Evolutionary conservation across 2,888 invertebrate species (phyloP).

Genomic region (Drosophila incognita): DNA sequence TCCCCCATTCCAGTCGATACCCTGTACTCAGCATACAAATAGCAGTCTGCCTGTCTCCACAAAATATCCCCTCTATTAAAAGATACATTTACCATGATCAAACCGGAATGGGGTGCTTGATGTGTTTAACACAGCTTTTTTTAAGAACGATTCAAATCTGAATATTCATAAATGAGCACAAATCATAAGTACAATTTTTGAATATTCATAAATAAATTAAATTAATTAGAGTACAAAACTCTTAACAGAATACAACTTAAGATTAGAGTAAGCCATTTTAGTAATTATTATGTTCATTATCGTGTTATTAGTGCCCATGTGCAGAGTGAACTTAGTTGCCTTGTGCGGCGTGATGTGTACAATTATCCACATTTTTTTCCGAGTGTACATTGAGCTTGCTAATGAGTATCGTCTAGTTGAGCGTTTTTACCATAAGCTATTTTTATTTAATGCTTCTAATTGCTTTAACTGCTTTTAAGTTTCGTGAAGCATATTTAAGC

Average conservation of each 20-base stretch:
- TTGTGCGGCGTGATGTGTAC: background rate
- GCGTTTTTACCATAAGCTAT: background rate
- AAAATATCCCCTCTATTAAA: background rate
- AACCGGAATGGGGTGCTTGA: background rate
- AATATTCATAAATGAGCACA: background rate
- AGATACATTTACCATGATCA: background rate
- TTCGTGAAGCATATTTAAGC: constrained; percentile 72
- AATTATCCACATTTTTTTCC: background rate
- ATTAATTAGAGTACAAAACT: background rate
- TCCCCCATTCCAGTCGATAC: background rate
- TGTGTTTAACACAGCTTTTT: background rate
- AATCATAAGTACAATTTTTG: background rate
- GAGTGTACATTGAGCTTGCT: background rate
- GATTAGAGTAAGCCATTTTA: background rate
- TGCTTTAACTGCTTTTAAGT: constrained; percentile 76
- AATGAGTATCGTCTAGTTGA: constrained; percentile 24
- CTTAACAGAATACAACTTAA: background rate
- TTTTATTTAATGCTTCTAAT: constrained; percentile 61
- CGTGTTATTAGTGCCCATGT: background rate
- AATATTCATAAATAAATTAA: background rate
- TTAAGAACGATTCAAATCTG: background rate
- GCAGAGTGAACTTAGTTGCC: background rate
- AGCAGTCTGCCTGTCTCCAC: too few relatives aligned
- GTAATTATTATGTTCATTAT: too few relatives aligned
- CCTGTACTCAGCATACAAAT: background rate